A percentile compares a stretch with the other conserved stretches of the same genome.
phyloP scores from a whole-genome alignment of 1,140 invertebrate species.

The Pantala flavescens region DNA sequence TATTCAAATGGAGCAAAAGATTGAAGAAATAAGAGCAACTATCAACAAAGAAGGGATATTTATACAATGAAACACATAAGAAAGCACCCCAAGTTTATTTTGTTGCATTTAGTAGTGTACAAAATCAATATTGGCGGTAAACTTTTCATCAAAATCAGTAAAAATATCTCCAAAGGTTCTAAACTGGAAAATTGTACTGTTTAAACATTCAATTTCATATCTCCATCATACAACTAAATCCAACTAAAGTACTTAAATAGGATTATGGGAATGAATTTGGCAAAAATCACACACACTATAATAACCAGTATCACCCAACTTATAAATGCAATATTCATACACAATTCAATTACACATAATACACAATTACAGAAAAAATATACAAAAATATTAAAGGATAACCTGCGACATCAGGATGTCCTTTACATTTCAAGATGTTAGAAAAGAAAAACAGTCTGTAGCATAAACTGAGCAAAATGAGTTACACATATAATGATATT shows the following conservation, averaged over 20 bases:
- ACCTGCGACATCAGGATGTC: too few relatives aligned
- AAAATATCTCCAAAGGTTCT: background rate
- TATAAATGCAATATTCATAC: background rate
- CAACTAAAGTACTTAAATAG: too few relatives aligned
- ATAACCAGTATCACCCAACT: background rate
- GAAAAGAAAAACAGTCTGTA: background rate
- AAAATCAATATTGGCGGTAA: background rate
- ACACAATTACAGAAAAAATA: background rate
- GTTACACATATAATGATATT: background rate
- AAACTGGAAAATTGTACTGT: background rate
- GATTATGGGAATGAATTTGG: too few relatives aligned
- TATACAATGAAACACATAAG: background rate
- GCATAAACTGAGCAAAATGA: background rate
- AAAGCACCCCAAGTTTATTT: slow-evolving; percentile 9
- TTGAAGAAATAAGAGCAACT: too few relatives aligned
- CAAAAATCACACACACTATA: too few relatives aligned
- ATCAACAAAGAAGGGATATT: too few relatives aligned
- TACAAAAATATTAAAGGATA: background rate
- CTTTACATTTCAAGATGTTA: too few relatives aligned
- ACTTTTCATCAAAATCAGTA: slow-evolving; percentile 7
- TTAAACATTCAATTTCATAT: background rate
- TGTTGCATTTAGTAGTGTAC: slow-evolving; percentile 9
- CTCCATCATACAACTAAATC: background rate
- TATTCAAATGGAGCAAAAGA: too few relatives aligned
- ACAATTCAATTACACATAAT: background rate